Evolutionary conservation across 1,140 invertebrate species (phyloP).

Genomic region (Penaeus japonicus): DNA sequence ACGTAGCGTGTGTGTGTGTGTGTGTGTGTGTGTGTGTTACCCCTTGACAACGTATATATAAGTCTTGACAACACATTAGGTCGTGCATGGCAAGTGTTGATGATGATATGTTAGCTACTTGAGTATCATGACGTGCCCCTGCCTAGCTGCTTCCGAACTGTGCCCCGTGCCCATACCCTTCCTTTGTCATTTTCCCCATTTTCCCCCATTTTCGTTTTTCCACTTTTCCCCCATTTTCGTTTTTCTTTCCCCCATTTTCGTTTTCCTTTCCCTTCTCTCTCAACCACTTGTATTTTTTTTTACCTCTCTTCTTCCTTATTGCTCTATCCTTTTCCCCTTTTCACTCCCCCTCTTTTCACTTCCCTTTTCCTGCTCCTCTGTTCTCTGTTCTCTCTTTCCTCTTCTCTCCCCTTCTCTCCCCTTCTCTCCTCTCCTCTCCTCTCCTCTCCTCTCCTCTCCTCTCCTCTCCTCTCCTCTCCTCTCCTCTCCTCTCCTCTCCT

Average conservation of each 20-base stretch:
- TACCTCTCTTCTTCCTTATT: background rate
- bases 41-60: too few species aligned
- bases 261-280: too few species aligned
- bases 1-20: too few species aligned
- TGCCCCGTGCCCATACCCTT: background rate
- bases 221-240: background rate
- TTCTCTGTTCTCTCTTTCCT: background rate
- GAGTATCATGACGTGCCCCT: too few species aligned
- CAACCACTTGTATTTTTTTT: too few species aligned
- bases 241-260: background rate
- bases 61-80: too few species aligned
- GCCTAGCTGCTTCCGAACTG: background rate
- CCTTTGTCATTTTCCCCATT: background rate
- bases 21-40: too few species aligned
- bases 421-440: background rate
- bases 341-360: background rate
- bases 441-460: too few species aligned
- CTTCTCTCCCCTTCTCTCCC: background rate
- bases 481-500: background rate
- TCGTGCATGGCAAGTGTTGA: too few species aligned
- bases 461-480: background rate
- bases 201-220: background rate
- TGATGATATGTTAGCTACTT: too few species aligned
- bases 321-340: background rate
- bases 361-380: background rate